Percentiles rank a stretch among this genome's conserved stretches.
These are phyloP conservation scores for Patella caerulea DNA, from an alignment of 2,888 invertebrate species.

Conservation along the genomic window DNA sequence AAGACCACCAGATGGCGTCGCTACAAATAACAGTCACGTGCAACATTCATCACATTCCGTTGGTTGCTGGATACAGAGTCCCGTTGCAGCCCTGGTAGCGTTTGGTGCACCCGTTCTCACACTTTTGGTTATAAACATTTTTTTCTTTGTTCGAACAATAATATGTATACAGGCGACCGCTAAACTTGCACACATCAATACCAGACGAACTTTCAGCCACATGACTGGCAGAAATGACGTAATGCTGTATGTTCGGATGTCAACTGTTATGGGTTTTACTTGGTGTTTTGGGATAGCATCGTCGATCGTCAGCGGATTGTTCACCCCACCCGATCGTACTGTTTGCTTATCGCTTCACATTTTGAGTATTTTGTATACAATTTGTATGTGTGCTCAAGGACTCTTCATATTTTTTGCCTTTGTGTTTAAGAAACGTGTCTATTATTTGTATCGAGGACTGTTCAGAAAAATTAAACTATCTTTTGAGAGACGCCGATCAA, in stretches of 20 bases:
- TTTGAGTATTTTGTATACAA: slow-evolving; percentile 55
- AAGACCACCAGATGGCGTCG: background rate
- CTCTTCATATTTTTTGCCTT: slow-evolving; percentile 63
- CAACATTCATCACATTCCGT: background rate
- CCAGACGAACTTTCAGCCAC: slow-evolving; percentile 45
- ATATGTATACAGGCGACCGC: slow-evolving; percentile 54
- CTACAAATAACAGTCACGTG: background rate
- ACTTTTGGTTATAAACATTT: slow-evolving; percentile 52
- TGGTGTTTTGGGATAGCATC: slow-evolving; percentile 65
- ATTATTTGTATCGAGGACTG: slow-evolving; percentile 45
- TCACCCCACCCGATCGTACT: slow-evolving; percentile 36
- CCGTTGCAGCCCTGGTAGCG: slow-evolving; percentile 54
- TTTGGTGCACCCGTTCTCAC: slow-evolving; percentile 61
- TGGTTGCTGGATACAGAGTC: slow-evolving; percentile 63
- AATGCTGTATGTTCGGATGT: slow-evolving; percentile 63
- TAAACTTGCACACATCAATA: slow-evolving; percentile 44
- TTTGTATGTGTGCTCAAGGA: slow-evolving; percentile 63
- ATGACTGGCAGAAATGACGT: slow-evolving; percentile 58
- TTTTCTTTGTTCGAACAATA: slow-evolving; percentile 59
- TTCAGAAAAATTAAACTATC: slow-evolving; percentile 20
- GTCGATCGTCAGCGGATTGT: slow-evolving; percentile 55
- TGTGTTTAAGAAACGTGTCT: slow-evolving; percentile 56
- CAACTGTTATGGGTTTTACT: slow-evolving; percentile 66
- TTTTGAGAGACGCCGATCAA: background rate
- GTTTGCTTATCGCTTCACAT: slow-evolving; percentile 54